Evolutionary conservation across 2,797 vertebrate species (phyloP), one percentile per base, ranked within the genome.

Genomic region (Sebastes minor): DNA sequence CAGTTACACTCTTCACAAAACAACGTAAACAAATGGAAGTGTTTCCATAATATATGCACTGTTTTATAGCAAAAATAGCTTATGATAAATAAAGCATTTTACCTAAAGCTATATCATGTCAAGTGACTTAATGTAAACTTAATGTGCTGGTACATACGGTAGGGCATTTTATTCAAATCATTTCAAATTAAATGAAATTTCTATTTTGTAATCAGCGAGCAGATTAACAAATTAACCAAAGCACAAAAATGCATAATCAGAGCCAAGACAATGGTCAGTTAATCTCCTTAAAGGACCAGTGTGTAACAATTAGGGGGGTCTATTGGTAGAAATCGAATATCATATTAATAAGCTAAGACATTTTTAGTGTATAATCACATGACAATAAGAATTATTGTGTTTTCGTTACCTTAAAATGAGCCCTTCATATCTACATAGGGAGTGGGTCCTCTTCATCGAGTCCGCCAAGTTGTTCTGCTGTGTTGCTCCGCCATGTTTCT

Each of bases 1-100:
- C 52, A 57, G 74, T 80, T 73, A 82, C 75, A 66, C 77, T 76
- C 77, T 78, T 20, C 60, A 65, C 64, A 53, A 27, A 82, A 62
- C n/a, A 78, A 71, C 20, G 8, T 33, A 71, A 72, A 79, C 64
- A 81, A 67, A 23, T 67, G 9, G 4, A 55, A 49, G 3, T 35
- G 14, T 83, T 62, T 59, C 30, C 46, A 65, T 62, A 53, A 49
- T 13, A 64, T 8, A 5, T 64, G 5, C 3, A 20, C 8, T 27
- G 11, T 60, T 81, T 20, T 10, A 27, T 18, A 38, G 27, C 13
- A 12, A 22, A 33, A 42, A 73, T 27, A 53, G 10, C 46, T 52
- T 27, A 22, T 14, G 1, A 52, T 23, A 22, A 46, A 64, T 10
- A 1, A 70, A 2, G 28, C 11, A 35, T 59, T 52, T 55, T 10